Percentiles rank a stretch among this genome's conserved stretches.
These are phyloP conservation scores for Sitophilus oryzae DNA, from an alignment of 1,140 invertebrate species.

Conservation along the genomic window DNA sequence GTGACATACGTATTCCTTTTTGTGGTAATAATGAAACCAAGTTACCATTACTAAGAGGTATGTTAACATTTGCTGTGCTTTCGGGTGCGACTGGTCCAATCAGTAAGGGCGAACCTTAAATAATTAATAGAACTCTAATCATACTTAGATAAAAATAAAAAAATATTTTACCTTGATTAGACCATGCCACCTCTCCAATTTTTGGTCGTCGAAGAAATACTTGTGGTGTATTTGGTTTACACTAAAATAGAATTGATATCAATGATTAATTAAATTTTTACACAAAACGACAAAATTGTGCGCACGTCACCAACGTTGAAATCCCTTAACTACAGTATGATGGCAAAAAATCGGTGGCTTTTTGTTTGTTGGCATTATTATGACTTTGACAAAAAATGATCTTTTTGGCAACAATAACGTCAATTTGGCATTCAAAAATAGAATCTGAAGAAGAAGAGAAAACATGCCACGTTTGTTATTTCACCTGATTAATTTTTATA, in stretches of 20 bases:
- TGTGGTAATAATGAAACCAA: conserved; percentile 56
- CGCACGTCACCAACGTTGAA: too few relatives aligned
- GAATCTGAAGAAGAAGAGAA: too few relatives aligned
- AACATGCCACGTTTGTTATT: too few relatives aligned
- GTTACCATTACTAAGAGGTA: conserved; percentile 55
- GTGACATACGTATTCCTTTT: conserved; percentile 46
- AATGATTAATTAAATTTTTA: too few relatives aligned
- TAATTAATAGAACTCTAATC: neutral
- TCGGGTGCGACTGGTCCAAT: conserved; percentile 43
- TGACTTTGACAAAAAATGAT: too few relatives aligned
- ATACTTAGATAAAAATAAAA: neutral
- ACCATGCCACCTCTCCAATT: conserved; percentile 60
- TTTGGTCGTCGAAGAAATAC: conserved; percentile 55
- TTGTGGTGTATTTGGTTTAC: conserved; percentile 55
- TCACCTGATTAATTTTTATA: too few relatives aligned
- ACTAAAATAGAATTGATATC: conserved; percentile 39
- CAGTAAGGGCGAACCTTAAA: conserved; percentile 50
- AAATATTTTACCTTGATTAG: conserved; percentile 57
- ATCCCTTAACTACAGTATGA: too few relatives aligned
- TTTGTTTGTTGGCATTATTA: too few relatives aligned
- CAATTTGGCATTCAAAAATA: too few relatives aligned
- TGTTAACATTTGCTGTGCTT: conserved; percentile 56
- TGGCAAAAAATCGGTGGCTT: too few relatives aligned
- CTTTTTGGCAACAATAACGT: too few relatives aligned
- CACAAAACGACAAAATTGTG: too few relatives aligned